phyloP scores from a whole-genome alignment of 1,140 invertebrate genomes.

The Camponotus floridanus region DNA sequence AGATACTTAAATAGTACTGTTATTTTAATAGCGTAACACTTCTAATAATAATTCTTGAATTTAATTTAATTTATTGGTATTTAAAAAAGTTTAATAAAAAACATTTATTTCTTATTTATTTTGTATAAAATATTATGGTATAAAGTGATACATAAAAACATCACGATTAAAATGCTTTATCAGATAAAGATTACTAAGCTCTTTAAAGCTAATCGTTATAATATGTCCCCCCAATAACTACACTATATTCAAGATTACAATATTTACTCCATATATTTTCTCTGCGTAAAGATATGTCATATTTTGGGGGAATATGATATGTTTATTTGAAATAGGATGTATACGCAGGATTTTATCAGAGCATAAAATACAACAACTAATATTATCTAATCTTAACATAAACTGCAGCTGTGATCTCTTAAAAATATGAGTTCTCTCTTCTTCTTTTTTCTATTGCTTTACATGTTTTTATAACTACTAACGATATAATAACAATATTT shows the following conservation, averaged over 20 bases:
- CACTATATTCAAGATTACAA: slow-evolving; percentile 26
- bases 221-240: slow-evolving; percentile 17
- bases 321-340: slow-evolving; percentile 37
- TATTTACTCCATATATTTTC: not conserved
- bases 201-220: not conserved
- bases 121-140: not conserved
- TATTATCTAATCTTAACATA: slow-evolving; percentile 74
- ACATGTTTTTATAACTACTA: not conserved
- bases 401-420: slow-evolving; percentile 70
- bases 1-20: too few species aligned
- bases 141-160: too few species aligned
- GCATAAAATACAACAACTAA: slow-evolving; percentile 29
- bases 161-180: not conserved
- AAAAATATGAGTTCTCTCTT: slow-evolving; percentile 67
- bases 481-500: not conserved
- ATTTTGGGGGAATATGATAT: slow-evolving; percentile 14
- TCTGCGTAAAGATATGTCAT: not conserved
- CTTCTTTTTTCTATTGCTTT: slow-evolving; percentile 22
- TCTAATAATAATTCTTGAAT: not conserved
- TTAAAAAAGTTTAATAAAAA: not conserved
- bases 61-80: not conserved
- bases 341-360: slow-evolving; percentile 33
- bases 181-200: not conserved
- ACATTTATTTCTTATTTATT: not conserved
- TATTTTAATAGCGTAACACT: not conserved